These are phyloP conservation scores for Charaxes varanes DNA, from an alignment of 1,140 invertebrate species.

Conservation along the genomic window DNA sequence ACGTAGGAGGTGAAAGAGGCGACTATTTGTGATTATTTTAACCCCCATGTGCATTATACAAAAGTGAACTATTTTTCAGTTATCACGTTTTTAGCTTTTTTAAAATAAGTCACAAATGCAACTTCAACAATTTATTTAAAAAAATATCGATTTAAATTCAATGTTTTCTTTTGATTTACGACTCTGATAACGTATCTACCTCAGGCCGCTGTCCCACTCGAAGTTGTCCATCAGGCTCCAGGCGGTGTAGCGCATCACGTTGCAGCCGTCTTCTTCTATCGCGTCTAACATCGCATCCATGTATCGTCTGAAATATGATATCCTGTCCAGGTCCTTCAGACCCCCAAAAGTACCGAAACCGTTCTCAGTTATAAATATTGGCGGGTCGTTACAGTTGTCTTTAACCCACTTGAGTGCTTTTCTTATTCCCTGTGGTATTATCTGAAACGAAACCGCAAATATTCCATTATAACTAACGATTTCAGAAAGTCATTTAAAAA, in stretches of 20 bases:
- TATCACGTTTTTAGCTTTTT: background rate
- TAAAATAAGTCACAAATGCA: too few relatives aligned
- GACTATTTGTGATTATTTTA: too few relatives aligned
- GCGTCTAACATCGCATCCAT: slow-evolving; percentile 61
- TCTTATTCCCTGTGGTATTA: slow-evolving; percentile 42
- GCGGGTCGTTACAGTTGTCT: slow-evolving; percentile 42
- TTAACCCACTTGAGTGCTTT: slow-evolving; percentile 50
- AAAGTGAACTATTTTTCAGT: background rate
- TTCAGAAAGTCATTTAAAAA: background rate
- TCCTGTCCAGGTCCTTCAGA: slow-evolving; percentile 60
- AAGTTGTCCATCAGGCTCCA: slow-evolving; percentile 61
- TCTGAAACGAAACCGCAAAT: slow-evolving; percentile 20
- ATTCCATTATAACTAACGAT: background rate
- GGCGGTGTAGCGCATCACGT: slow-evolving; percentile 35
- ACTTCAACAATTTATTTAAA: too few relatives aligned
- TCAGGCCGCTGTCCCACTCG: slow-evolving; percentile 40
- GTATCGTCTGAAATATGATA: slow-evolving; percentile 75
- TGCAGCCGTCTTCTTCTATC: slow-evolving; percentile 38
- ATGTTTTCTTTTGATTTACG: background rate
- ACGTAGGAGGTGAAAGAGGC: too few relatives aligned
- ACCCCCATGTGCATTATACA: too few relatives aligned
- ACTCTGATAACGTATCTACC: slow-evolving; percentile 20
- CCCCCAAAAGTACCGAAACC: slow-evolving; percentile 75
- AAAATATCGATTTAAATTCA: background rate
- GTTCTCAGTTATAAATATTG: slow-evolving; percentile 50